Evolutionary conservation across 2,888 invertebrate genomes (phyloP), one percentile per base, ranked within the genome.

Genomic region (Lycophotia porphyrea): DNA sequence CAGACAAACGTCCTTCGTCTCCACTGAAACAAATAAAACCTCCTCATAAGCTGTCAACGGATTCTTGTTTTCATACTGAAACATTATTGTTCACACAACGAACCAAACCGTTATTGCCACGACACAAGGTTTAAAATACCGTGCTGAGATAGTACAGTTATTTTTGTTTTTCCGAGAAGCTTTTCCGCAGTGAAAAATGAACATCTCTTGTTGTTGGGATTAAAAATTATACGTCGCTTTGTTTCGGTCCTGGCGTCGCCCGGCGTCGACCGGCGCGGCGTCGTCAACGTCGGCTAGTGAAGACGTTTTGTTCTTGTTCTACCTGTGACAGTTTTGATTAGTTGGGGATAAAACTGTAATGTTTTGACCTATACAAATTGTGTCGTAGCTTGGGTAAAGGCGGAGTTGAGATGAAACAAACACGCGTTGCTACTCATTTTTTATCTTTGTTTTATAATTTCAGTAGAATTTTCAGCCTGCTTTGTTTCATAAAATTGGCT

Each of bases 201-300:
- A 92, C 95, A 94, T 93, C 93, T 93, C 94, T 90, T 90, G 92
- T 91, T 91, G 93, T 93, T 89, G 93, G 92, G 95, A 95, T 95
- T 95, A 95, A 96, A 96, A 95, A 95, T 95, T 94, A 95, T 93
- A 90, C 92, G 89, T 88, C 80, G 88, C 91, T 93, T 95, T 94
- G 94, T 94, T 92, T 91, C 61, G 76, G 74, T 36, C 39, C 55
- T 71, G 49, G 55, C 71, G 80, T 69, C 61, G 69, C 27, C 75
- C 61, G 64, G 31, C 76, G 15, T 3, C 42, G 42, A 34, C 34
- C 34, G 34, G 34, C 2, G 42, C 68, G 64, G 24, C 78, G 69
- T 74, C 65, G 65, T 36, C 24, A 27, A n/a, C 69, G 55, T 70
- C 72, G 65, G 52, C 60, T 55, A 34, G 67, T 47, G 52, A 68